These are phyloP conservation scores for Danionella dracula DNA, from an alignment of 2,797 vertebrate species.

Conservation along the genomic window DNA sequence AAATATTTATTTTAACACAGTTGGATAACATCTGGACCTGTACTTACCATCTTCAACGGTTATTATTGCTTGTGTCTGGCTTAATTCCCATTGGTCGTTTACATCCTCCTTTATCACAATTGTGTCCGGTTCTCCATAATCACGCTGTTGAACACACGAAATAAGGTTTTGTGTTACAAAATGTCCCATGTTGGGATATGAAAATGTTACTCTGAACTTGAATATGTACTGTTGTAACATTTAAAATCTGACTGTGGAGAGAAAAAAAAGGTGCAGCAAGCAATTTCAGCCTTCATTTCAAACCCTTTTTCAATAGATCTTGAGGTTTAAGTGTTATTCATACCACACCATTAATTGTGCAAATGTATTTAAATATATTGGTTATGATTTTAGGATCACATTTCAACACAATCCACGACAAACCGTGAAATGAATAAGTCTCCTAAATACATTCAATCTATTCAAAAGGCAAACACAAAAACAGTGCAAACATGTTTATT, in stretches of 20 bases:
- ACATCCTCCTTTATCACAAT: slow-evolving; percentile 66
- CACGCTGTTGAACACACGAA: slow-evolving; percentile 39
- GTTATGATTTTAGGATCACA: too few species aligned
- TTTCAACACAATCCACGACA: too few species aligned
- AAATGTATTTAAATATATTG: too few species aligned
- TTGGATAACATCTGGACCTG: background rate
- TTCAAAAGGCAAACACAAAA: slow-evolving; percentile 13
- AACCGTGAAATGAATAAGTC: too few species aligned
- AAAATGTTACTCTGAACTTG: too few species aligned
- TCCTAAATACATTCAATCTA: background rate
- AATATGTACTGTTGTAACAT: too few species aligned
- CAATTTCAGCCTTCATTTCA: too few species aligned
- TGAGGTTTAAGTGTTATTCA: too few species aligned
- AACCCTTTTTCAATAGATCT: too few species aligned
- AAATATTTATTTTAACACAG: background rate
- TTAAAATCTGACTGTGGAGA: too few species aligned
- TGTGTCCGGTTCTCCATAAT: slow-evolving; percentile 57
- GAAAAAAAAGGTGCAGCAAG: too few species aligned
- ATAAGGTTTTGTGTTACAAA: slow-evolving; percentile 25
- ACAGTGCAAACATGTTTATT: slow-evolving; percentile 19
- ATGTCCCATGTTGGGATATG: background rate
- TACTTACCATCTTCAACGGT: slow-evolving; percentile 66
- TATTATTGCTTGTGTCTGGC: slow-evolving; percentile 46
- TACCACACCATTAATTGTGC: too few species aligned
- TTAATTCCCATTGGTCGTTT: slow-evolving; percentile 38